phyloP scores from a whole-genome alignment of 2,113 vertebrate genomes.

The Xerus inauris region DNA sequence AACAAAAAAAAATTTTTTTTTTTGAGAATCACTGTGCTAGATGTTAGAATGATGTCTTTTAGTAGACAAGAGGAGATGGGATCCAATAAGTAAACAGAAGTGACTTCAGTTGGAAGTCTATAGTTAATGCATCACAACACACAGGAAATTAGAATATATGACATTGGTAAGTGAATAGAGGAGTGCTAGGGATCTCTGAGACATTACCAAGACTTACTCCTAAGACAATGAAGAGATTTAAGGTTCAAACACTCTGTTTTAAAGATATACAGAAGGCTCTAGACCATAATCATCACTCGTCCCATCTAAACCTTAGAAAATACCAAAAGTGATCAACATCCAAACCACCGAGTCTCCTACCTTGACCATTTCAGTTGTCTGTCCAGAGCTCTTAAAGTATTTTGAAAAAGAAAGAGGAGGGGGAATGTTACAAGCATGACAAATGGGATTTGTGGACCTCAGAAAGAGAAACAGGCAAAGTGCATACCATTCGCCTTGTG shows the following conservation, averaged over 20 bases:
- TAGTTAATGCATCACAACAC: background rate
- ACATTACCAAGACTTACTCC: background rate
- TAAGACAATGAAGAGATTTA: background rate
- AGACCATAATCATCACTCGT: background rate
- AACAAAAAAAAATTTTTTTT: no score
- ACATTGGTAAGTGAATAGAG: background rate
- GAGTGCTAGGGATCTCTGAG: background rate
- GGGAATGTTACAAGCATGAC: background rate
- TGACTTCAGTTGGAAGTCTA: background rate
- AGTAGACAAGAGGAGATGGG: background rate
- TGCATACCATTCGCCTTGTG: background rate
- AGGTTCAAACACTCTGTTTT: background rate
- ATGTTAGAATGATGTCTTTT: background rate
- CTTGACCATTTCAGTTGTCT: background rate
- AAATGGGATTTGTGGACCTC: background rate
- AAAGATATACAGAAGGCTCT: background rate
- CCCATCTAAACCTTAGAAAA: conserved; percentile 23
- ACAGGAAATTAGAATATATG: background rate
- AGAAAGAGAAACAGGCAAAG: background rate
- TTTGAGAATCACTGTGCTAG: background rate
- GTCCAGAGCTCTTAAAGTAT: background rate
- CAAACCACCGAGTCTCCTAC: conserved; percentile 8
- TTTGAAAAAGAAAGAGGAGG: background rate
- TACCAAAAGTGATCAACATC: background rate
- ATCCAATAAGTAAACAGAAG: background rate